Base-by-base conservation (phyloP, 2,797 vertebrate genomes). In the Enteromius unitaeniatus region DNA sequence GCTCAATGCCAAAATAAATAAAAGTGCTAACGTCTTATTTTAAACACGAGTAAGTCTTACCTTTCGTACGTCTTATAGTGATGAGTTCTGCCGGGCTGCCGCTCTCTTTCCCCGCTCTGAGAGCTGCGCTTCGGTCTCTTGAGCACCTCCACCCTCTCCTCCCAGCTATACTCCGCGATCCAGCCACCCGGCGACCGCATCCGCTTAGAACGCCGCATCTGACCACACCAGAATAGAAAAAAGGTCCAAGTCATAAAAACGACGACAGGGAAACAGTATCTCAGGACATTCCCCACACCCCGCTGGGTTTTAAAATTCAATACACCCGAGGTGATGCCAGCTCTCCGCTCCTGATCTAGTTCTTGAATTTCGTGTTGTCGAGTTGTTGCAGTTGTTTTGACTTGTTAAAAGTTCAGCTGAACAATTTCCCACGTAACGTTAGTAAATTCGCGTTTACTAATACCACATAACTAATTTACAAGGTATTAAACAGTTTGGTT, bases 151-250 rank as follows among this genome's bases (percentile, higher is more conserved):
- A 94, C 92, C 87, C 91, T 94, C 82, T 94, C 90, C 62, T 92
- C 94, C 95, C 93, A 95, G 88, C 93, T 95, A 86, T 93, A 94
- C 26, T 94, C 93, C 69, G 90, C 89, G 0, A 93, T 92, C 95
- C 95, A 95, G 37, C 82, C 88, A 83, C 93, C 93, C 19, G 93
- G 91, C 73, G 94, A 95, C 58, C 93, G 94, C 78, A 92, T 90
- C 78, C 92, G 92, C 79, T 95, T 96, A 45, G 94, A 95, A 84
- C 95, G 94, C 72, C 93, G 92, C 95, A 96, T 96, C 91, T 95
- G 81, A 68, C 55, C 83, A 68, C 64, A 81, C 79, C 79, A 64
- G 76, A 79, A 84, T 81, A 85, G 78, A 78, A 81, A 83, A 87
- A 79, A 73, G 51, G 10, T 42, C 64, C 13, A 84, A 79, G 86